Conservation (phyloP, 2,888 invertebrate genomes). For the Eilema griseolum region DNA sequence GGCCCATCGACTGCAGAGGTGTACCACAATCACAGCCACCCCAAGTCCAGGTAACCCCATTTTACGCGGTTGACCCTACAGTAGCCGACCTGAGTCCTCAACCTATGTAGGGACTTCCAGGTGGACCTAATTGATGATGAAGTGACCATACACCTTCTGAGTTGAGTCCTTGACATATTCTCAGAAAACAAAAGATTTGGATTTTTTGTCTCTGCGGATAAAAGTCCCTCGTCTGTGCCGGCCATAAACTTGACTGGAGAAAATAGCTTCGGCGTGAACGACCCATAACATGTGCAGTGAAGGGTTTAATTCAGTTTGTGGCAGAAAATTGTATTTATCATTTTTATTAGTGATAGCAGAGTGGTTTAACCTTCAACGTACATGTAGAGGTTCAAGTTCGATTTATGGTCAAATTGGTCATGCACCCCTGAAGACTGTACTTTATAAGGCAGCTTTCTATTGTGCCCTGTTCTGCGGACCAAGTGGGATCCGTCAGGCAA, state of each 20-base stretch:
- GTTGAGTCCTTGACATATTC: not conserved
- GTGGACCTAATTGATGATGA: too few species aligned
- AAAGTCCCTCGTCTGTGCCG: not conserved
- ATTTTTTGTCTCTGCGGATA: not conserved
- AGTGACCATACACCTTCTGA: not conserved
- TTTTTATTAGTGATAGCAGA: not conserved
- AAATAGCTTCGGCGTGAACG: slow-evolving; percentile 3
- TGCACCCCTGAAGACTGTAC: not conserved
- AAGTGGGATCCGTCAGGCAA: too few species aligned
- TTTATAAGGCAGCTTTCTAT: not conserved
- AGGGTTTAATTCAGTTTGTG: slow-evolving; percentile 5
- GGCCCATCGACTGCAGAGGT: too few species aligned
- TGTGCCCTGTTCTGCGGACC: too few species aligned
- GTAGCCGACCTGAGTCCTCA: too few species aligned
- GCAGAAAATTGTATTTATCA: not conserved
- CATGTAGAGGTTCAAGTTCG: not conserved
- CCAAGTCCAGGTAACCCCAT: too few species aligned
- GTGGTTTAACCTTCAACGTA: not conserved
- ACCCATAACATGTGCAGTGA: slow-evolving; percentile 10
- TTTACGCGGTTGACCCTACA: too few species aligned
- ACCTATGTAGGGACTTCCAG: too few species aligned
- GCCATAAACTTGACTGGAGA: not conserved
- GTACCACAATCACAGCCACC: too few species aligned
- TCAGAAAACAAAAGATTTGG: not conserved
- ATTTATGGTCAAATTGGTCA: not conserved